Conservation (phyloP, 2,797 vertebrate species). For the Pogoniulus pusillus region DNA sequence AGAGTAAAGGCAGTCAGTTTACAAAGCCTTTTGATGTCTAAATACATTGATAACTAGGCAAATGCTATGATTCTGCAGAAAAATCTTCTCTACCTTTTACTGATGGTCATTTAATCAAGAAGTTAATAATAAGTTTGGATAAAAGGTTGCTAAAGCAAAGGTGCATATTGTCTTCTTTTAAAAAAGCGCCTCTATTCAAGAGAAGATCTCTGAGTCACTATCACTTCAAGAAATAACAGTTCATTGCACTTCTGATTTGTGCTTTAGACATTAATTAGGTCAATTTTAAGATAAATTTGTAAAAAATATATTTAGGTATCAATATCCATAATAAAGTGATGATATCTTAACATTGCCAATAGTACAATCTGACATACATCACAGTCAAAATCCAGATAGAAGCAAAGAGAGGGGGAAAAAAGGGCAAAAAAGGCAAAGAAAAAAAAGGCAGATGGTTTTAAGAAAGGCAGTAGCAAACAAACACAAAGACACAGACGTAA, state of each 20-base stretch:
- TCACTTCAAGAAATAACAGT: neutral
- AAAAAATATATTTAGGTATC: neutral
- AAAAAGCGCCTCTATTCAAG: neutral
- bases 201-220: neutral
- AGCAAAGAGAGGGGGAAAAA: neutral
- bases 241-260: neutral
- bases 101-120: neutral
- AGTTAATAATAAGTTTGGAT: neutral
- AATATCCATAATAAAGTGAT: neutral
- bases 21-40: slow-evolving; percentile 15
- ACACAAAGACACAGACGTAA: neutral
- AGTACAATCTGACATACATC: neutral
- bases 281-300: neutral
- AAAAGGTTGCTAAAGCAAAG: neutral
- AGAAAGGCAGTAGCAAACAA: neutral
- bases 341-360: neutral
- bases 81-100: neutral
- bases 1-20: neutral
- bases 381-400: neutral
- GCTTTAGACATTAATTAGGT: neutral
- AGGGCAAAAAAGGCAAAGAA: neutral
- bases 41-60: neutral
- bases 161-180: neutral
- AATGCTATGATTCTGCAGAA: neutral
- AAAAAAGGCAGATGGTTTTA: too few relatives aligned